These are phyloP conservation scores for Onychomys torridus DNA, from an alignment of 2,797 vertebrate genomes.

Conservation along the genomic window DNA sequence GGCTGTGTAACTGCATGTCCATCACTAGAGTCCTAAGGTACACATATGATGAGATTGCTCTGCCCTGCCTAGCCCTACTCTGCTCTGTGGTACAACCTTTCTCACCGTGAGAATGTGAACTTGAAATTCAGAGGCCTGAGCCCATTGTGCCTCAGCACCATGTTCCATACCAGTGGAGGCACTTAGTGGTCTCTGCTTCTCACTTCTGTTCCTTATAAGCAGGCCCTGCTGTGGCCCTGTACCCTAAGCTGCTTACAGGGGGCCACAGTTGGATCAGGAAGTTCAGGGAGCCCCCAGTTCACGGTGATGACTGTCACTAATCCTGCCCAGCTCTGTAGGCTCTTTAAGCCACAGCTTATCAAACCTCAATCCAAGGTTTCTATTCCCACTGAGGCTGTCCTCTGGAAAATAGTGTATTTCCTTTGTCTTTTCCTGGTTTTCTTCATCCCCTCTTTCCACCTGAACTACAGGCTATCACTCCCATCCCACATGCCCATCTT, in stretches of 20 bases:
- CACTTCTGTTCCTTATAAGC: neutral
- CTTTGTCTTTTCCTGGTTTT: neutral
- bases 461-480: neutral
- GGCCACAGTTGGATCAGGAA: neutral
- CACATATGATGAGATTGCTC: rapidly evolving
- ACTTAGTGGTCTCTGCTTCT: neutral
- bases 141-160: neutral
- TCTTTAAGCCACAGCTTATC: neutral
- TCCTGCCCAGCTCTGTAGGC: neutral
- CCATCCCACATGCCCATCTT: neutral
- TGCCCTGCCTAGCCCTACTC: neutral
- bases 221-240: neutral
- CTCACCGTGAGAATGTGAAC: neutral
- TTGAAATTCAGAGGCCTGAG: neutral
- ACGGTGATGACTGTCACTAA: neutral
- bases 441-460: neutral
- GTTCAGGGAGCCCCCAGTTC: neutral
- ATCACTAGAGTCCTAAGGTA: neutral
- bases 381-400: neutral
- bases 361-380: neutral
- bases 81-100: neutral
- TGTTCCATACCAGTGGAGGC: neutral
- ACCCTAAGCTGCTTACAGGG: neutral
- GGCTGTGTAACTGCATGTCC: neutral
- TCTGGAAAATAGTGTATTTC: neutral